A percentile compares a stretch with the other conserved stretches of the same genome.
phyloP scores from a whole-genome alignment of 2,888 invertebrate species.

The Chloromyia formosa region DNA sequence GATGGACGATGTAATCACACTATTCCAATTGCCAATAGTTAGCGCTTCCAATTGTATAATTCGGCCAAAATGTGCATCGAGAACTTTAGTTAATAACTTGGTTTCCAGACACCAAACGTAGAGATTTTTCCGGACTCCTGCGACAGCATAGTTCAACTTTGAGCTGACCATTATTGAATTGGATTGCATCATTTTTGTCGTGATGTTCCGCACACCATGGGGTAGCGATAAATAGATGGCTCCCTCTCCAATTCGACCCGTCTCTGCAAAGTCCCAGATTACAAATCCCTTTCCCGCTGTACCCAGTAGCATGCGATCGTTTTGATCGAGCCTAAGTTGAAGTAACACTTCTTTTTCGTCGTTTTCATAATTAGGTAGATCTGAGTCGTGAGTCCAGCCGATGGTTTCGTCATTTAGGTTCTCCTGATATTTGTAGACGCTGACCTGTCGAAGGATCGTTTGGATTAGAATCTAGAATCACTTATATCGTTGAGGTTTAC shows the following conservation, averaged over 20 bases:
- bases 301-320: conserved; percentile 82
- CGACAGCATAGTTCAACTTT: conserved; percentile 89
- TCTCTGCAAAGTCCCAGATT: conserved; percentile 78
- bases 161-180: conserved; percentile 94
- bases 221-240: conserved; percentile 78
- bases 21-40: conserved; percentile 89
- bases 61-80: conserved; percentile 96
- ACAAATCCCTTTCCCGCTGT: conserved; percentile 86
- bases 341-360: conserved; percentile 80
- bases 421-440: conserved; percentile 55
- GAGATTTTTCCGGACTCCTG: conserved; percentile 92
- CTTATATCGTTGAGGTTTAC: conserved; percentile 56
- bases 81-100: conserved; percentile 83
- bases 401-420: conserved; percentile 54
- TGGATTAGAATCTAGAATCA: not conserved
- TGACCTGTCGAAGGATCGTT: conserved; percentile 51
- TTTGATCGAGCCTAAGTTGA: conserved; percentile 83
- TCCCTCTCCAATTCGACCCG: conserved; percentile 65
- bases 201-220: conserved; percentile 91
- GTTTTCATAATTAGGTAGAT: conserved; percentile 73
- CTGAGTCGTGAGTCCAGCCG: conserved; percentile 70
- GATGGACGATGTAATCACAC: conserved; percentile 95
- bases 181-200: conserved; percentile 87
- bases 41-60: conserved; percentile 91
- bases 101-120: conserved; percentile 92